Percentiles rank a stretch among this genome's conserved stretches.
phyloP scores from a whole-genome alignment of 2,113 vertebrate genomes.

The Hyaena hyaena region DNA sequence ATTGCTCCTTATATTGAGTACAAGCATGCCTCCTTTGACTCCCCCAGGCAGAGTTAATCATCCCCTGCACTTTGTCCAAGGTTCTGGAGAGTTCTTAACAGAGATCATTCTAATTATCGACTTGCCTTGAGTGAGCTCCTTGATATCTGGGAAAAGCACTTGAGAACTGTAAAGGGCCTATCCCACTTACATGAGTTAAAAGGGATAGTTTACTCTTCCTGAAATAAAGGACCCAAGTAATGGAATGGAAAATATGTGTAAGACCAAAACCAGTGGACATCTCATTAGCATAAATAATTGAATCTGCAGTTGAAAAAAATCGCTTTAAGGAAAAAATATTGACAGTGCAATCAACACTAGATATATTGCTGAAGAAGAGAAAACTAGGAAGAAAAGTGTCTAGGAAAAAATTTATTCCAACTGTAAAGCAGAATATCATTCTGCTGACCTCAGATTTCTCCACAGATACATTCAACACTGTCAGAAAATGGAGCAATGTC shows the following conservation, averaged over 20 bases:
- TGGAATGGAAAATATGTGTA: background rate
- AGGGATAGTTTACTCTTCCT: background rate
- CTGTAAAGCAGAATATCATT: background rate
- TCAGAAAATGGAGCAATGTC: background rate
- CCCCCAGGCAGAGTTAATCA: background rate
- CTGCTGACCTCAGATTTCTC: background rate
- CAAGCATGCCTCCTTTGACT: background rate
- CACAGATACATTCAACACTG: background rate
- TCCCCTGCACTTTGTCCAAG: background rate
- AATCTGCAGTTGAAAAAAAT: background rate
- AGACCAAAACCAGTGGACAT: conserved; percentile 1
- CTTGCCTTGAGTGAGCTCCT: background rate
- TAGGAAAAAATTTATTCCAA: background rate
- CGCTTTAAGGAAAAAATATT: background rate
- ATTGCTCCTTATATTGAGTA: background rate
- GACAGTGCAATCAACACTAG: background rate
- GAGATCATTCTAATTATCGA: background rate
- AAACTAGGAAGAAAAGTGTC: background rate
- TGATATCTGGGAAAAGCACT: background rate
- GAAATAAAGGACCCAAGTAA: background rate
- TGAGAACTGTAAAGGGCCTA: background rate
- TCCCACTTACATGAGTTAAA: background rate
- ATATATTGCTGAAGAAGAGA: background rate
- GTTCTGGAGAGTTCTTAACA: background rate
- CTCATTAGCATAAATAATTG: background rate